Percentiles rank a stretch among this genome's conserved stretches.
Conservation (phyloP, 2,797 vertebrate species). For the Halcyon badia region DNA sequence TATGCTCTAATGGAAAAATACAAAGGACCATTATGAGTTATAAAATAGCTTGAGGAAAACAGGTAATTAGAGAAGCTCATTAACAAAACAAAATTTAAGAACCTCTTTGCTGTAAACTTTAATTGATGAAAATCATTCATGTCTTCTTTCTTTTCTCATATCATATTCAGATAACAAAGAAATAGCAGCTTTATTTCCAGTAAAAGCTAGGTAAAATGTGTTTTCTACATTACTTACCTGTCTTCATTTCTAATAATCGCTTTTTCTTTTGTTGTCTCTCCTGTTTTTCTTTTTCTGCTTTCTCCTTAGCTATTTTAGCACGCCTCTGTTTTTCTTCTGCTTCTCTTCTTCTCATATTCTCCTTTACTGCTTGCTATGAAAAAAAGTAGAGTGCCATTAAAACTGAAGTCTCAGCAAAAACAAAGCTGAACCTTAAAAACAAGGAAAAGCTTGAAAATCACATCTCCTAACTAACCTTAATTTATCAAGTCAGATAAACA, state of each 20-base stretch:
- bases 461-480: not conserved
- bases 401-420: not conserved
- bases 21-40: not conserved
- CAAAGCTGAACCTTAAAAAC: not conserved
- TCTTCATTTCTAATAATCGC: slow-evolving; percentile 90
- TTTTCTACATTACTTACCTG: slow-evolving; percentile 82
- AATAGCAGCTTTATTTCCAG: not conserved
- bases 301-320: slow-evolving; percentile 91
- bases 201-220: not conserved
- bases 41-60: not conserved
- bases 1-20: not conserved
- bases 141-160: not conserved
- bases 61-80: not conserved
- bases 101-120: not conserved
- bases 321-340: slow-evolving; percentile 92
- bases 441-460: not conserved
- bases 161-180: not conserved
- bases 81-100: not conserved
- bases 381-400: slow-evolving; percentile 55
- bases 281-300: slow-evolving; percentile 92
- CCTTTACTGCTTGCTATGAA: slow-evolving; percentile 92
- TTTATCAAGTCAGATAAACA: not conserved
- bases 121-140: not conserved
- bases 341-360: slow-evolving; percentile 90
- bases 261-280: slow-evolving; percentile 94